Percentiles rank a stretch among this genome's conserved stretches.
phyloP scores from a whole-genome alignment of 2,113 vertebrate species.

The Lophochroa leadbeateri region DNA sequence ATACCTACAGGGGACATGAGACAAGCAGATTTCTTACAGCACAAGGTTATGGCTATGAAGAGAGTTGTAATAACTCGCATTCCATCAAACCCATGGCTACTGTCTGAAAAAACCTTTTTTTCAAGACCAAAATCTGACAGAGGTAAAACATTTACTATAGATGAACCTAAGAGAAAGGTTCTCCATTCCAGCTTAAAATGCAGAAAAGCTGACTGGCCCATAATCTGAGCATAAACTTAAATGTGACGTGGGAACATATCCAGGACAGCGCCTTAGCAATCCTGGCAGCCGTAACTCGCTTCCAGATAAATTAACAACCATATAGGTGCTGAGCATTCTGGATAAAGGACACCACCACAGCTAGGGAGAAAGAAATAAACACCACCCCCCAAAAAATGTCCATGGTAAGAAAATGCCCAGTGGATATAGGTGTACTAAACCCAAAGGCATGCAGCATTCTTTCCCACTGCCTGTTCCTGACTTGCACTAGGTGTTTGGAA shows the following conservation, averaged over 20 bases:
- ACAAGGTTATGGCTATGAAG: not conserved
- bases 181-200: not conserved
- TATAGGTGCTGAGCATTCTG: not conserved
- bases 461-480: not conserved
- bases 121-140: not conserved
- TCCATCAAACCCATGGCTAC: not conserved
- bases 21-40: conserved; percentile 15
- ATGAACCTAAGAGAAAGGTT: not conserved
- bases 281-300: not conserved
- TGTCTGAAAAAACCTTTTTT: not conserved
- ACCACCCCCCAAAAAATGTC: too few species aligned
- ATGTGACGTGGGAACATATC: rapidly evolving
- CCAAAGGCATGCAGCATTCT: not conserved
- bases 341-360: not conserved
- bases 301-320: not conserved
- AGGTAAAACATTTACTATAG: not conserved
- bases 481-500: not conserved
- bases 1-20: not conserved
- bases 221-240: not conserved
- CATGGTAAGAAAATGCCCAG: not conserved
- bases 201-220: not conserved
- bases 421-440: not conserved
- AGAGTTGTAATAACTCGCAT: not conserved
- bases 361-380: not conserved
- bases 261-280: not conserved